phyloP scores from a whole-genome alignment of 2,888 invertebrate species.

The Caenorhabditis doughertyi region DNA sequence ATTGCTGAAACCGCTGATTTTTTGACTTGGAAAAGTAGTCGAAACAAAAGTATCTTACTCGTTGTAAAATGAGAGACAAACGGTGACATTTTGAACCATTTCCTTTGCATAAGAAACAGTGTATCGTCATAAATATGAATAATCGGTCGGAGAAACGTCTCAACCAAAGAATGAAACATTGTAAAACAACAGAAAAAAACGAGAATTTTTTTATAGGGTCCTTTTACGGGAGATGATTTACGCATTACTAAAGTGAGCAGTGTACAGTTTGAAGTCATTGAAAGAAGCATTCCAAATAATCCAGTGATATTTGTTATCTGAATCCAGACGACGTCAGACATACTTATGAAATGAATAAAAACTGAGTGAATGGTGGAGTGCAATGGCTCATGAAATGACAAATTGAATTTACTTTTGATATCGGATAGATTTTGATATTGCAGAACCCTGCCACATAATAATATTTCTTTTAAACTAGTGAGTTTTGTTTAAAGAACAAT shows the following conservation, averaged over 20 bases:
- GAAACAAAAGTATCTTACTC: too few relatives aligned
- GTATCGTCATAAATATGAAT: constrained; percentile 52
- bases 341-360: background rate
- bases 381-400: background rate
- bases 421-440: too few relatives aligned
- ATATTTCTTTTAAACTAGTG: too few relatives aligned
- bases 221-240: constrained; percentile 4
- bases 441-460: too few relatives aligned
- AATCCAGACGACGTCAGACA: constrained; percentile 39
- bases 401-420: too few relatives aligned
- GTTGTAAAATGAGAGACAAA: constrained; percentile 12
- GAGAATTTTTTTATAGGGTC: constrained; percentile 35
- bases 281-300: constrained; percentile 18
- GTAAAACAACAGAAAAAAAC: constrained; percentile 36
- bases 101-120: constrained; percentile 41
- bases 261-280: constrained; percentile 8
- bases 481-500: too few relatives aligned
- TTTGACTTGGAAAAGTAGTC: too few relatives aligned
- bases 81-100: constrained; percentile 24
- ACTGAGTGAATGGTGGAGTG: background rate
- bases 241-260: background rate
- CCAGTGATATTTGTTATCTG: constrained; percentile 24
- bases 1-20: constrained; percentile 3
- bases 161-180: constrained; percentile 34
- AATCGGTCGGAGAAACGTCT: constrained; percentile 31